Percentiles rank a stretch among this genome's conserved stretches.
These are phyloP conservation scores for Myzus persicae DNA, from an alignment of 1,140 invertebrate species.

Conservation along the genomic window DNA sequence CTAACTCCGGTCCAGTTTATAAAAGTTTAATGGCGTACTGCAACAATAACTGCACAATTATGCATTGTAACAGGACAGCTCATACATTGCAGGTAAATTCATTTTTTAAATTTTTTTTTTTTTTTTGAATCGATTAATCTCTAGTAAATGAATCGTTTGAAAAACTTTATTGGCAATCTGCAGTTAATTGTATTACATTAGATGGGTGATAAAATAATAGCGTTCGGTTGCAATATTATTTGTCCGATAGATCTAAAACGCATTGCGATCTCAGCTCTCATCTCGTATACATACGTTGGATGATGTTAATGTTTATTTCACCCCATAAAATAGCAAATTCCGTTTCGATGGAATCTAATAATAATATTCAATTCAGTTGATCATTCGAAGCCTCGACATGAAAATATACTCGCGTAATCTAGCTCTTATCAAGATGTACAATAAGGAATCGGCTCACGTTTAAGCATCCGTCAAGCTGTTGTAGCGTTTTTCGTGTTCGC, in stretches of 20 bases:
- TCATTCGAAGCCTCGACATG: neutral
- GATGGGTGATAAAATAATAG: too few relatives aligned
- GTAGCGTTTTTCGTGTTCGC: neutral
- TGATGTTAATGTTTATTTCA: neutral
- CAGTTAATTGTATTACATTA: too few relatives aligned
- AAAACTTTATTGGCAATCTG: neutral
- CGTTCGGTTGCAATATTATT: too few relatives aligned
- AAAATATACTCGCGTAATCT: neutral
- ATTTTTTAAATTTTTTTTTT: too few relatives aligned
- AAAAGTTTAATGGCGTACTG: neutral
- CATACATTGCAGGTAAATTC: neutral
- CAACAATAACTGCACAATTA: neutral
- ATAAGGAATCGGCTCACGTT: neutral
- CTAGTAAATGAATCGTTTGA: neutral
- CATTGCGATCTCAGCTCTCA: too few relatives aligned
- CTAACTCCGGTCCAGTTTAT: neutral
- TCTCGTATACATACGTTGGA: neutral
- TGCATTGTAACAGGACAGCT: too few relatives aligned
- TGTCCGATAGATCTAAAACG: too few relatives aligned
- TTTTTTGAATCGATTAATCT: too few relatives aligned
- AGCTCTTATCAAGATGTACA: too few relatives aligned
- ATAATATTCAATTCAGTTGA: neutral
- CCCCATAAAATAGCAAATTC: neutral
- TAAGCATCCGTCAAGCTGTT: neutral
- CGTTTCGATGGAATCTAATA: too few relatives aligned